Base-by-base conservation (phyloP, 2,797 vertebrate genomes). In the Falco rusticolus region DNA sequence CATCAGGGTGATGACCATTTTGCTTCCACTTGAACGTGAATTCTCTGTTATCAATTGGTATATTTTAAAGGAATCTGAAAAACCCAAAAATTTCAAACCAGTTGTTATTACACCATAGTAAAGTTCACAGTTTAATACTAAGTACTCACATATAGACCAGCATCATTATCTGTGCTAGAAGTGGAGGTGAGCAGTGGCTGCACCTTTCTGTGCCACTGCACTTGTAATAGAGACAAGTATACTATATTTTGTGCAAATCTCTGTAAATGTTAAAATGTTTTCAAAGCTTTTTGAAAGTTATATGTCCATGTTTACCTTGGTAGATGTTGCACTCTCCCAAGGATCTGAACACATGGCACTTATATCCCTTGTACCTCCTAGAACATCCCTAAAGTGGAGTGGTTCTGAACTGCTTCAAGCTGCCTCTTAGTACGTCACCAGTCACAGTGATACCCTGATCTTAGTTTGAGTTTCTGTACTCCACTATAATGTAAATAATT, bases 401-500 rank as follows among this genome's bases (percentile, higher is more conserved):
- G 45, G 11, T 59, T 88, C 65, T 94, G 53, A 68, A 33, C 16
- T 54, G 6, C 18, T 37, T 68, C 31, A 15, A 20, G 48, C 54
- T 74, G 34, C 14, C 34, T 84, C 17, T 66, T 37, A 61, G 8
- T 65, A 39, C 0, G 92, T 79, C 21, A 76, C 11, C 11, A 41
- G 54, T 26, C 43, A 37, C 9, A 74, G 33, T 10, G 8, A 87
- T 17, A 64, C 7, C 10, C 28, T 76, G 26, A 84, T 66, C 39
- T 70, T 61, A 39, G 5, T 43, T 59, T 56, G 16, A 41, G 10
- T 60, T 78, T 93, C 34, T 0, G 0, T 45, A 45, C 4, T 63
- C 48, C 19, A 19, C 13, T 39, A 47, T 33, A 79, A 70, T 16
- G 20, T 39, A 87, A 90, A 93, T 53, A 87, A 66, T 79, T 59